Conservation (phyloP, 2,797 vertebrate species). For the Petrocephalus sullivani region DNA sequence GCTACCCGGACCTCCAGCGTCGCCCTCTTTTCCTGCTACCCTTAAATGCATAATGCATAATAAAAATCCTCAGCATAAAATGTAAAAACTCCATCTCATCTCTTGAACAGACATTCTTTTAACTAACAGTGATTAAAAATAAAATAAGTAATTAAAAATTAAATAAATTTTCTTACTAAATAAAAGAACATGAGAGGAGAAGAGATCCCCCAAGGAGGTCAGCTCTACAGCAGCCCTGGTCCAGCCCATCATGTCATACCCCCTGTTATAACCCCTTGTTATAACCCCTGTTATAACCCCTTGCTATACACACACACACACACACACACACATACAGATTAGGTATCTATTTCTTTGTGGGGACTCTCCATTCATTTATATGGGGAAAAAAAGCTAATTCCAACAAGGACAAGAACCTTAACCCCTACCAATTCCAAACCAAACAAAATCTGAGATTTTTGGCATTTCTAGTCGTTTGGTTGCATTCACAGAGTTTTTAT, state of each 20-base stretch:
- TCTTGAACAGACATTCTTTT: not conserved
- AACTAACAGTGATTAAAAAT: not conserved
- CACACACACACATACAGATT: no score
- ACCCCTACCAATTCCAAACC: no score
- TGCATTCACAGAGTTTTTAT: no score
- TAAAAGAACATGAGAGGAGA: not conserved
- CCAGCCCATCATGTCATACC: not conserved
- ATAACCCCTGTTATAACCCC: not conserved
- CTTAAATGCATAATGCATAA: not conserved
- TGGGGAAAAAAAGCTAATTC: no score
- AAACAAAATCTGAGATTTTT: no score
- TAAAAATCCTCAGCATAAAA: not conserved
- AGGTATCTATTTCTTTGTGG: no score
- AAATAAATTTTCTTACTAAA: not conserved
- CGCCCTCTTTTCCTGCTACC: not conserved
- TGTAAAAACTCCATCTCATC: not conserved
- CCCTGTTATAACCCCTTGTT: not conserved
- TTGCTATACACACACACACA: no score
- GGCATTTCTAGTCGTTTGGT: no score
- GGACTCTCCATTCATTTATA: no score
- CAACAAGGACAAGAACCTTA: no score
- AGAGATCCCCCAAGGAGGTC: not conserved
- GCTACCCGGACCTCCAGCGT: not conserved
- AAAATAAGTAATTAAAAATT: not conserved
- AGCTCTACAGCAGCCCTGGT: not conserved